Conservation (phyloP, 2,888 invertebrate genomes). For the Rhaphigaster nebulosa region DNA sequence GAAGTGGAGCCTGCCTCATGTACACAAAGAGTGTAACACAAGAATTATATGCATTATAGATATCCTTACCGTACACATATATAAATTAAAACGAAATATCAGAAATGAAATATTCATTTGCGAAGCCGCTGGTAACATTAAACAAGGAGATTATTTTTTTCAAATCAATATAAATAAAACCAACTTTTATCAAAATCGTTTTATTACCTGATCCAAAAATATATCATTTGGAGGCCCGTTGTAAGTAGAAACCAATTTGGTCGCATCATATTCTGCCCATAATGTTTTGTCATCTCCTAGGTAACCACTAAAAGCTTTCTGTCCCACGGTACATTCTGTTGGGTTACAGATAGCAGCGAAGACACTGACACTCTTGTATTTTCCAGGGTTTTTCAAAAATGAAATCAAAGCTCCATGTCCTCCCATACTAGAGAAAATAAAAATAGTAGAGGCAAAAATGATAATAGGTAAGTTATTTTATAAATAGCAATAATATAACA, state of each 20-base stretch:
- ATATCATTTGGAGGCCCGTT: slow-evolving; percentile 86
- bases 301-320: slow-evolving; percentile 86
- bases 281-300: slow-evolving; percentile 70
- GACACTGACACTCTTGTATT: slow-evolving; percentile 90
- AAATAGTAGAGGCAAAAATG: neutral
- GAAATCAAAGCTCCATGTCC: slow-evolving; percentile 96
- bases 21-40: too few relatives aligned
- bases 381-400: slow-evolving; percentile 89
- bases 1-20: too few relatives aligned
- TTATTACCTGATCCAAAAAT: slow-evolving; percentile 87
- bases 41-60: too few relatives aligned
- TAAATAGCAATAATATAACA: too few relatives aligned
- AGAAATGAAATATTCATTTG: too few relatives aligned
- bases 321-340: slow-evolving; percentile 86
- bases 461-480: too few relatives aligned
- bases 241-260: slow-evolving; percentile 84
- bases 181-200: neutral
- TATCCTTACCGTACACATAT: too few relatives aligned
- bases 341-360: slow-evolving; percentile 97
- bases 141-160: too few relatives aligned
- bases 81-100: too few relatives aligned
- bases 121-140: too few relatives aligned
- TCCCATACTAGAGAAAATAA: slow-evolving; percentile 83
- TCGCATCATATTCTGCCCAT: slow-evolving; percentile 94
- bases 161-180: slow-evolving; percentile 23